phyloP scores from a whole-genome alignment of 2,888 invertebrate species.

The Germaria angustata region DNA sequence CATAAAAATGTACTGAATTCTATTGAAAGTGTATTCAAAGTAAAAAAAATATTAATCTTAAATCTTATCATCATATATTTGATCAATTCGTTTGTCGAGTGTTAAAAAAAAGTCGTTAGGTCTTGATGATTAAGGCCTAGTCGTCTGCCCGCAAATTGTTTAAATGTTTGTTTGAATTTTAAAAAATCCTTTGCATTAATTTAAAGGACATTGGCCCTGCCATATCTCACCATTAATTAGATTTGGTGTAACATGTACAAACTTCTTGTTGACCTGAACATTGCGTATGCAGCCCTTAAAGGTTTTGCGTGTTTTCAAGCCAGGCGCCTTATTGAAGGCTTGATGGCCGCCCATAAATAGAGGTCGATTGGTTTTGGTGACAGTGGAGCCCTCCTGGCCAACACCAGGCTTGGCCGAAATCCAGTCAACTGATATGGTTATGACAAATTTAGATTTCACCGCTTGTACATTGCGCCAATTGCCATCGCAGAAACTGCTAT shows the following conservation, averaged over 20 bases:
- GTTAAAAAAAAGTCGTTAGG: constrained; percentile 2
- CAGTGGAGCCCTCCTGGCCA: constrained; percentile 83
- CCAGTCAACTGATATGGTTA: constrained; percentile 92
- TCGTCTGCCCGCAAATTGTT: constrained; percentile 26
- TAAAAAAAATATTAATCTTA: no score
- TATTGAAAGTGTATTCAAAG: no score
- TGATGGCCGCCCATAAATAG: constrained; percentile 95
- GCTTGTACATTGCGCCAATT: constrained; percentile 94
- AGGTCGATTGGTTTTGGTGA: constrained; percentile 90
- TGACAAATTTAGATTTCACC: constrained; percentile 93
- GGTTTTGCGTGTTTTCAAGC: constrained; percentile 85
- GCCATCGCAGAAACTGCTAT: constrained; percentile 93
- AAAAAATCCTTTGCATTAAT: constrained; percentile 80
- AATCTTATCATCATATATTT: no score
- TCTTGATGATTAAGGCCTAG: not conserved
- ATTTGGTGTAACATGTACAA: constrained; percentile 81
- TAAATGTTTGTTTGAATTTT: not conserved
- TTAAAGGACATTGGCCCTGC: constrained; percentile 89
- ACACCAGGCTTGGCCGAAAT: constrained; percentile 87
- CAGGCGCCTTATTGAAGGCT: constrained; percentile 81
- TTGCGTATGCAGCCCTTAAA: constrained; percentile 91
- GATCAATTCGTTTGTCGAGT: not conserved
- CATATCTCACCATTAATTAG: constrained; percentile 87
- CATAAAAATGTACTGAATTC: no score
- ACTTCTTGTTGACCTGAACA: constrained; percentile 83